Base-by-base conservation (phyloP, 2,888 invertebrate species). In the Trachelus iudaicus region DNA sequence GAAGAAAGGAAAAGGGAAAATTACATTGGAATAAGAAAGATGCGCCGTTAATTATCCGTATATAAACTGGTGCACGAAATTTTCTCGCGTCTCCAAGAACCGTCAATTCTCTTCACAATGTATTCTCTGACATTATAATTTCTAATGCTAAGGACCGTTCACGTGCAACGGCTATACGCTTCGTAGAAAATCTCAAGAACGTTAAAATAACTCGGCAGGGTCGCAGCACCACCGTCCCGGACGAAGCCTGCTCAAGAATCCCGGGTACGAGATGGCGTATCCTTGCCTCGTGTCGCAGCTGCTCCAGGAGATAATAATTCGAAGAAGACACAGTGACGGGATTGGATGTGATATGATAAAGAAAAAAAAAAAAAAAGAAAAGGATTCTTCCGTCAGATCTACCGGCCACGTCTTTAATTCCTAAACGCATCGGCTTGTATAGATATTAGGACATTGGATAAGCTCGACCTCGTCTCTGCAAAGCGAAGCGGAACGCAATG, bases 181-280 rank as follows among this genome's bases (percentile, higher is more conserved):
- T 34, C 73, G 73, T 31, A 34, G 69, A 69, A 30, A 40, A 35
- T 30, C 13, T 75, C 15, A 31, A 71, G 71, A 71, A 71, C 71
- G 79, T 77, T 73, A 79, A 76, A 77, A 77, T 77, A 79, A 79
- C 74, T 40, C 56, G 74, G 56, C 77, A 79, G 79, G 77, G 75
- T 77, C 79, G 79, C 73, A 76, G 73, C 79, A 69, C 74, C 69
- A 76, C 69, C 71, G 33, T 69, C 69, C 73, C 73, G 74, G 75
- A 73, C 77, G 69, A 77, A 73, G 73, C 75, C 75, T 73, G 79
- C 79, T 76, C 79, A 76, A 74, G 75, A 81, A 79, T 79, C 85
- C 85, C 81, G 83, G 83, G 78, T 82, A 79, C 79, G 33, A 37
- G 71, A 37, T 69, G 33, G 56, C 40, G 15, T 4, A 13, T 35